Evolutionary conservation across 1,140 invertebrate genomes (phyloP).

Genomic region (Zaprionus tsacasi): DNA sequence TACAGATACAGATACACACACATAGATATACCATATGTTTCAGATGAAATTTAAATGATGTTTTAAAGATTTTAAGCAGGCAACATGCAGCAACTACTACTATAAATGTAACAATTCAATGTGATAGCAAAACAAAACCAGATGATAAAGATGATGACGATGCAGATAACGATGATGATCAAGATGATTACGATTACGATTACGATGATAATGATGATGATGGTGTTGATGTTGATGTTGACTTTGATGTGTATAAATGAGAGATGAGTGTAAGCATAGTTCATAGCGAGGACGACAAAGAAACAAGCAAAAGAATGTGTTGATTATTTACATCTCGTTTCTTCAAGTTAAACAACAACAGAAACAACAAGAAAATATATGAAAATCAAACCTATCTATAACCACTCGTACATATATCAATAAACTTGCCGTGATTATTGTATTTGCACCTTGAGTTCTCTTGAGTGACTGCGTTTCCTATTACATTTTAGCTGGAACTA

Average conservation of each 20-base stretch:
- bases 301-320: conserved; percentile 62
- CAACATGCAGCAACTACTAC: conserved; percentile 81
- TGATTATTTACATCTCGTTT: conserved; percentile 82
- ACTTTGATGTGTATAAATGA: conserved; percentile 77
- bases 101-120: conserved; percentile 84
- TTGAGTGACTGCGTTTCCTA: neutral
- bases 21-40: conserved; percentile 62
- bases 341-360: conserved; percentile 62
- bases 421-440: conserved; percentile 73
- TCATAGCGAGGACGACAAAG: conserved; percentile 47
- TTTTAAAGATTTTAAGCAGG: conserved; percentile 80
- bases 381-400: conserved; percentile 79
- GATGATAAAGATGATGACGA: conserved; percentile 24
- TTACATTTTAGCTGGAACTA: neutral
- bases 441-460: conserved; percentile 20
- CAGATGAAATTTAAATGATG: conserved; percentile 78
- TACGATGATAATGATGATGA: neutral
- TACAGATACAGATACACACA: conserved; percentile 40
- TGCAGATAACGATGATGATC: conserved; percentile 7
- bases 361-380: conserved; percentile 28
- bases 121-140: conserved; percentile 84
- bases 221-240: neutral
- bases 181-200: conserved; percentile 2
- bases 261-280: conserved; percentile 67
- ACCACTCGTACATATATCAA: conserved; percentile 70